These are phyloP conservation scores for Augochlora pura DNA, from an alignment of 1,140 invertebrate species.

Conservation along the genomic window DNA sequence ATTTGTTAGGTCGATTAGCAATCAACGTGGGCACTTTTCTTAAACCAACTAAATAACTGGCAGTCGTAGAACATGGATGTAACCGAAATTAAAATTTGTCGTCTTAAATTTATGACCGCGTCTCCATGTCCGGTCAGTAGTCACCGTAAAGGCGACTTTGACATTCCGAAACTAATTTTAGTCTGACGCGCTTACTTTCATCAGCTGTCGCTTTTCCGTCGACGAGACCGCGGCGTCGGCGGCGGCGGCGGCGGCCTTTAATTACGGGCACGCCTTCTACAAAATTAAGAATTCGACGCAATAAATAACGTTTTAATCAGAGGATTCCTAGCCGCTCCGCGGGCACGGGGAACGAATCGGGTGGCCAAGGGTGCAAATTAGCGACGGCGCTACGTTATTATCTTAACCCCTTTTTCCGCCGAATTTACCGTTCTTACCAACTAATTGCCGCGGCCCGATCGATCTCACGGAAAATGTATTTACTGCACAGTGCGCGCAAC, in stretches of 20 bases:
- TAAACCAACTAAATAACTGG: too few species aligned
- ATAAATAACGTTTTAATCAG: constrained; percentile 73
- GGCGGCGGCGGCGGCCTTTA: constrained; percentile 62
- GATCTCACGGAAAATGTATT: constrained; percentile 33
- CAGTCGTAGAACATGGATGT: too few species aligned
- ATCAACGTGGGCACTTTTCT: too few species aligned
- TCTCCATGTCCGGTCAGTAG: too few species aligned
- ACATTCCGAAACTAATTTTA: constrained; percentile 27
- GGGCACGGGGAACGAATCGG: constrained; percentile 12
- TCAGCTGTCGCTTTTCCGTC: constrained; percentile 27
- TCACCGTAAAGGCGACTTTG: constrained; percentile 10
- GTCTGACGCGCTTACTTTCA: constrained; percentile 33
- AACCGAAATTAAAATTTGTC: too few species aligned
- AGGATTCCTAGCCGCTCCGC: constrained; percentile 53
- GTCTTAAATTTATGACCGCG: too few species aligned
- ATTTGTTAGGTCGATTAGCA: too few species aligned
- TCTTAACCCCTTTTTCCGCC: constrained; percentile 56
- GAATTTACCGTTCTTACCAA: constrained; percentile 58
- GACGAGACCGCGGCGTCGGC: constrained; percentile 8
- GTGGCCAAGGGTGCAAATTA: constrained; percentile 60
- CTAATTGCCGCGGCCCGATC: constrained; percentile 51
- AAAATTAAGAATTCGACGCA: constrained; percentile 68
- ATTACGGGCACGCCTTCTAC: constrained; percentile 56
- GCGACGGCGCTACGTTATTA: constrained; percentile 58
- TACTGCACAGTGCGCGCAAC: constrained; percentile 21